These are phyloP conservation scores for Parnassius smintheus DNA, from an alignment of 2,888 invertebrate genomes.

Conservation along the genomic window DNA sequence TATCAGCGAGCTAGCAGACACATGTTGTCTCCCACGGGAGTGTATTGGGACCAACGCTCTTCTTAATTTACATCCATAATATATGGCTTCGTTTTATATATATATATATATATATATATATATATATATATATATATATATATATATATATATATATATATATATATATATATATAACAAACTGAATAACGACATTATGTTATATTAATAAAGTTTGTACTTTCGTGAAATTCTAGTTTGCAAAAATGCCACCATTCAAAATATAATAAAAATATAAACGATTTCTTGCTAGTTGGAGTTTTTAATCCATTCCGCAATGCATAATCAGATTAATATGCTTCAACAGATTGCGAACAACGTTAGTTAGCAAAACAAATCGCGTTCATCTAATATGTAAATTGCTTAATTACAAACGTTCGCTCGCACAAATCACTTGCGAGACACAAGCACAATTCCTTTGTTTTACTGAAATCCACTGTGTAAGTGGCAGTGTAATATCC, in stretches of 20 bases:
- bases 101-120: no score
- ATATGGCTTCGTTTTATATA: no score
- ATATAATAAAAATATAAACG: not conserved
- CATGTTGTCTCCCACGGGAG: no score
- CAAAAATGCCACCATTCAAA: no score
- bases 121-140: no score
- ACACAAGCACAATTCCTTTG: slow-evolving; percentile 4
- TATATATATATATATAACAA: no score
- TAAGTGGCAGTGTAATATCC: not conserved
- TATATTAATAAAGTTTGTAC: no score
- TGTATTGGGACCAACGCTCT: no score
- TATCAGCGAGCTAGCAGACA: no score
- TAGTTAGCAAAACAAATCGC: slow-evolving; percentile 24
- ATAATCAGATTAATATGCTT: slow-evolving; percentile 2
- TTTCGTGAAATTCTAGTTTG: not conserved
- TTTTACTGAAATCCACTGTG: not conserved
- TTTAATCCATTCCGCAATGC: not conserved
- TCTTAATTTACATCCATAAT: no score
- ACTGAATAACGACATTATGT: no score
- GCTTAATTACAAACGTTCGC: slow-evolving; percentile 20
- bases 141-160: no score
- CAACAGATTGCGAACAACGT: slow-evolving; percentile 15
- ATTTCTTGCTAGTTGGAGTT: not conserved
- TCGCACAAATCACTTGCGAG: slow-evolving; percentile 15
- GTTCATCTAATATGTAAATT: slow-evolving; percentile 25